phyloP scores from a whole-genome alignment of 37 sponge, comb jelly and placozoan species.

The Halisarca cf. caerulea region DNA sequence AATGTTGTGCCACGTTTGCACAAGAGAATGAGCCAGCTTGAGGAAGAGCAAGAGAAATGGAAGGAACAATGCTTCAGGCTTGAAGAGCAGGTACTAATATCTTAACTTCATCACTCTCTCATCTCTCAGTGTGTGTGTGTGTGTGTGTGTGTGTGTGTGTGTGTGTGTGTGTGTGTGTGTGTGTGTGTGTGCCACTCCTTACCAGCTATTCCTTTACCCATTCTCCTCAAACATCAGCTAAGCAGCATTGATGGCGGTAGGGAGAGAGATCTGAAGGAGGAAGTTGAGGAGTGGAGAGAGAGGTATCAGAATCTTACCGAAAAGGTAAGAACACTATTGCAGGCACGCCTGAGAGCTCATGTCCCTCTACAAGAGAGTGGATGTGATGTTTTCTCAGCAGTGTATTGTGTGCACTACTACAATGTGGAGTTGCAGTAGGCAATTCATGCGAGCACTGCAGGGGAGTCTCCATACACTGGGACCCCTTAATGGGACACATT shows the following conservation, averaged over 20 bases:
- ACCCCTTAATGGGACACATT: too few relatives aligned
- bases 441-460: too few relatives aligned
- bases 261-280: background rate
- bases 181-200: background rate
- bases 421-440: too few relatives aligned
- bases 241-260: background rate
- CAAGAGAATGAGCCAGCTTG: slow-evolving; percentile 22
- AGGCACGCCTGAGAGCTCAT: background rate
- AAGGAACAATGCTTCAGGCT: slow-evolving; percentile 16
- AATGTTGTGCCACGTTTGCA: background rate
- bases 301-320: background rate
- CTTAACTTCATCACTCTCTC: background rate
- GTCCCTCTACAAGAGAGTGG: too few relatives aligned
- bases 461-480: too few relatives aligned
- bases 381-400: too few relatives aligned
- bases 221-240: background rate
- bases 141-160: slow-evolving; percentile 26
- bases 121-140: slow-evolving; percentile 30
- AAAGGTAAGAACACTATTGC: background rate
- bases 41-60: background rate
- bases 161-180: slow-evolving; percentile 16
- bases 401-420: too few relatives aligned
- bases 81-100: slow-evolving; percentile 16
- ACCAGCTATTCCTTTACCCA: background rate
- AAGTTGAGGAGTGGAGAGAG: slow-evolving; percentile 1